Conservation (phyloP, 2,888 invertebrate species). For the Drosophila subsilvestris region DNA sequence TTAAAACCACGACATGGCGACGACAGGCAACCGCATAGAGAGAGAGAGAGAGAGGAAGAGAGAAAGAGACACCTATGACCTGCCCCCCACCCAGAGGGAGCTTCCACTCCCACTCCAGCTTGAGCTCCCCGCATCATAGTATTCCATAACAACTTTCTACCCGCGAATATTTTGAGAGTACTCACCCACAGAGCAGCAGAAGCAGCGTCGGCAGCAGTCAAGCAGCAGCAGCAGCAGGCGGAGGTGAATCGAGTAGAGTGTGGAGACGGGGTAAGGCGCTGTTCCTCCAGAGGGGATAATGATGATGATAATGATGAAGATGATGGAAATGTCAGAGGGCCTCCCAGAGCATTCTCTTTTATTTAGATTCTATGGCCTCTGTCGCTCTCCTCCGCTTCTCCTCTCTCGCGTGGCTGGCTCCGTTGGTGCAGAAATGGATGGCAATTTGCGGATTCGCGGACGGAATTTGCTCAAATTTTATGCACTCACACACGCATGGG, state of each 20-base stretch:
- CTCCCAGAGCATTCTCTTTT: conserved; percentile 66
- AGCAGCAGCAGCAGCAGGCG: no score
- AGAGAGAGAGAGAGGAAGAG: conserved; percentile 5
- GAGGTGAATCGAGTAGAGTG: not conserved
- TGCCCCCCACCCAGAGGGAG: conserved; percentile 25
- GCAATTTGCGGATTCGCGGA: conserved; percentile 53
- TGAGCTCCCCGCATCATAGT: conserved; percentile 47
- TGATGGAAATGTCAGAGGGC: conserved; percentile 68
- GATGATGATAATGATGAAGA: conserved; percentile 61
- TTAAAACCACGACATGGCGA: conserved; percentile 11
- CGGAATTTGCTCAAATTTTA: conserved; percentile 30
- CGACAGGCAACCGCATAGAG: conserved; percentile 22
- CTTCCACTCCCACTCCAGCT: conserved; percentile 23
- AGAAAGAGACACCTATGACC: conserved; percentile 48
- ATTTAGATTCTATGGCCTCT: conserved; percentile 63
- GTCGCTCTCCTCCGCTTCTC: conserved; percentile 35
- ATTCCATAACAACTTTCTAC: conserved; percentile 78
- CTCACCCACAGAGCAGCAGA: conserved; percentile 41
- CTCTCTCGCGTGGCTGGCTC: conserved; percentile 2
- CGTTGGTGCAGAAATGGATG: conserved; percentile 59
- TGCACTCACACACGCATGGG: conserved; percentile 36
- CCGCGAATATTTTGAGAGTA: conserved; percentile 42
- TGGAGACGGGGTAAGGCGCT: not conserved
- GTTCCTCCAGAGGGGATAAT: conserved; percentile 31
- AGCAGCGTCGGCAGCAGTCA: conserved; percentile 8